Conservation (phyloP, 2,888 invertebrate species). For the Peribatodes rhomboidaria region DNA sequence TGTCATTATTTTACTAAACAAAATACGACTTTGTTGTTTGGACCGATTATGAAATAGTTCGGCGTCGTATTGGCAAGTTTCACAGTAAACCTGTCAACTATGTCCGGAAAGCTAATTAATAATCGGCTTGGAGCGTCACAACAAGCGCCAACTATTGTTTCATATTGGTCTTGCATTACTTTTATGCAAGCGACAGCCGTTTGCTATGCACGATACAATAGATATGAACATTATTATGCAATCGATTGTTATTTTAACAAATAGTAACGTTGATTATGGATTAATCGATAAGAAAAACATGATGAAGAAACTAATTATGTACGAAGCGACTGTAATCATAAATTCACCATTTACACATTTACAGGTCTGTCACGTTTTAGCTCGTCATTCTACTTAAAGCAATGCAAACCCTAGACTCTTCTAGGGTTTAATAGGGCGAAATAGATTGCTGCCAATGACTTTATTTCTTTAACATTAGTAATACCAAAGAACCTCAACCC, state of each 20-base stretch:
- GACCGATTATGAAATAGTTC: conserved; percentile 9
- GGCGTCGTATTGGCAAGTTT: conserved; percentile 22
- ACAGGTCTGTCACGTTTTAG: not conserved
- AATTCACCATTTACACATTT: not conserved
- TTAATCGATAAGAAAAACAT: not conserved
- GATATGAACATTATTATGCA: conserved; percentile 12
- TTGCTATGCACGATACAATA: conserved; percentile 10
- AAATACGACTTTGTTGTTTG: not conserved
- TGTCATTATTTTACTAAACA: not conserved
- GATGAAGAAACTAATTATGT: not conserved
- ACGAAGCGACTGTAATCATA: not conserved
- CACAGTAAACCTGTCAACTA: conserved; percentile 17
- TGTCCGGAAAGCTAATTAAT: conserved; percentile 16
- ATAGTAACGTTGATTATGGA: not conserved
- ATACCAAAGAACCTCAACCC: no score
- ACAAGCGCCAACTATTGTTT: conserved; percentile 13
- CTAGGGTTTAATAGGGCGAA: no score
- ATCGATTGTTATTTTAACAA: conserved; percentile 9
- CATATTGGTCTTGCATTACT: conserved; percentile 15
- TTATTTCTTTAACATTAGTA: no score
- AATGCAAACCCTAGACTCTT: no score
- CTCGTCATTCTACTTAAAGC: no score
- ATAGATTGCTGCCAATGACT: no score
- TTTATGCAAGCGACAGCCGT: conserved; percentile 22
- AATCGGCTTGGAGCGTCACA: conserved; percentile 13